Conservation (phyloP, 2,113 vertebrate genomes). For the Empidonax traillii region DNA sequence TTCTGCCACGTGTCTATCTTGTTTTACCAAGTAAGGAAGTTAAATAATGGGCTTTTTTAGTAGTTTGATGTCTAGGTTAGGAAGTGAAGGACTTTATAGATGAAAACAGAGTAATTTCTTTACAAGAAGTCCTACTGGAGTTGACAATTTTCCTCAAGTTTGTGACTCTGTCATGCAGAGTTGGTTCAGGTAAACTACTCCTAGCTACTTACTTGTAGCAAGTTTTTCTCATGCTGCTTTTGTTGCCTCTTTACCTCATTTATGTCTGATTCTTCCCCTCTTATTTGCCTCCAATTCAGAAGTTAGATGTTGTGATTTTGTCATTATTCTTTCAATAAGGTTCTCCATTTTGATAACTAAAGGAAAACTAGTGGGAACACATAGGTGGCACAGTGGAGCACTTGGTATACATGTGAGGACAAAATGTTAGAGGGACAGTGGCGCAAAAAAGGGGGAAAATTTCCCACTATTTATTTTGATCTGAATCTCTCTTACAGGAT, state of each 20-base stretch:
- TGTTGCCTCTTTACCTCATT: neutral
- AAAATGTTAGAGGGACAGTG: neutral
- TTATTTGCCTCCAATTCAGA: neutral
- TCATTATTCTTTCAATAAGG: neutral
- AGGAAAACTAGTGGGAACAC: neutral
- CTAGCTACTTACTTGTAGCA: neutral
- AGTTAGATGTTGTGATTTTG: neutral
- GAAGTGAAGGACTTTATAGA: neutral
- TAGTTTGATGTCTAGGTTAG: neutral
- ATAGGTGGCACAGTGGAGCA: neutral
- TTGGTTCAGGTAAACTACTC: neutral
- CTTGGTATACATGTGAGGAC: neutral
- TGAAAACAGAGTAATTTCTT: neutral
- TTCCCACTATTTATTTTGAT: neutral
- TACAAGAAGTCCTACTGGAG: neutral
- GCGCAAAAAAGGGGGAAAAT: rapidly evolving
- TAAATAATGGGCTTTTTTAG: neutral
- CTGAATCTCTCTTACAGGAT: neutral
- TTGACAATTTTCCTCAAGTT: neutral
- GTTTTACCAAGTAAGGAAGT: neutral
- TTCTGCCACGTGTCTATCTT: neutral
- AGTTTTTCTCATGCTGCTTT: neutral
- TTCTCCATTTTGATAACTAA: neutral
- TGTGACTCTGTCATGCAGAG: neutral
- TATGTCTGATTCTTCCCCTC: neutral